Base-by-base conservation (phyloP, 2,888 invertebrate species). In the Coenonympha glycerion region DNA sequence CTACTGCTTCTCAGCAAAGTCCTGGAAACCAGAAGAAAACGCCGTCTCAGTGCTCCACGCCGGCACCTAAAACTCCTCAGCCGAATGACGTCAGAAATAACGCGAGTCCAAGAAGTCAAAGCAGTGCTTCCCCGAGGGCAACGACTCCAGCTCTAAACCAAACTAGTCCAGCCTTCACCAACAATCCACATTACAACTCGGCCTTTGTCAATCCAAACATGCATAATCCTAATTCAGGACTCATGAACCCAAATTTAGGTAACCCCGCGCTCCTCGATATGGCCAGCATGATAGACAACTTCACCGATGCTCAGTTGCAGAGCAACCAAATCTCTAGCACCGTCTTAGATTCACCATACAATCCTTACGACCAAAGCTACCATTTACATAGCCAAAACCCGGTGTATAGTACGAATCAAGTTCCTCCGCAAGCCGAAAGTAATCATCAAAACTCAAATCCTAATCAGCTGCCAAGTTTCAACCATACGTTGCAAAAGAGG, bases 261-360 rank as follows among this genome's bases (percentile, higher is more conserved):
- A 88, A 88, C 60, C 88, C 91, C 26, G 90, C 90, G 22, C 82
- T 92, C 9, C 77, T 92, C 60, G 92, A 93, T 64, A 92, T 92
- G 92, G 91, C 92, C 28, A 89, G 92, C 4, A 92, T 93, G 92
- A 91, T 93, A 56, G 93, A 93, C 59, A 92, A 91, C 62, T 92
- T 93, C 77, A 91, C 91, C 26, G 92, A 93, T 66, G 91, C 92
- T 13, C 94, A 94, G 68, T 78, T 95, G 24, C 95, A 95, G 76
- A 95, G 93, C 69, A 93, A 94, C 68, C 94, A 94, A 77, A 93
- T 94, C 58, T 94, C 95, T 30, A 95, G 95, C 67, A 95, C 94
- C 9, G 94, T 94, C 3, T 77, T 93, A 62, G 94, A 94, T 69
- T 91, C 90, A 3, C 91, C 91, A 6, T 90, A 91, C 58, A 87